Base-by-base conservation (phyloP, 2,888 invertebrate species). In the Mystacides longicornis region DNA sequence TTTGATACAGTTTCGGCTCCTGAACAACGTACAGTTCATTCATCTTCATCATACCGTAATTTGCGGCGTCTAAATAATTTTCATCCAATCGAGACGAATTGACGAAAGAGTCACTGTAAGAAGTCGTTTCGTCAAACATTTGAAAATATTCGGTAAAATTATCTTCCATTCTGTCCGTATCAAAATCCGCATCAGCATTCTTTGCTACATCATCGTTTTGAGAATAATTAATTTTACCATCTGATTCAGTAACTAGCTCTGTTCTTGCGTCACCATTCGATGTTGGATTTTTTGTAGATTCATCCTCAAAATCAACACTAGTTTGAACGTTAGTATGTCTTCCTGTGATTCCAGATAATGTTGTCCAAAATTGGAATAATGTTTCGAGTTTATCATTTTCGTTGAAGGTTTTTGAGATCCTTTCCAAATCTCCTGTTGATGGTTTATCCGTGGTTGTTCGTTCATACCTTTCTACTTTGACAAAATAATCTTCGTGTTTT, bases 31-130 rank as follows among this genome's bases (percentile, higher is more conserved):
- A 81, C 19, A 87, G 68, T 55, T 86, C 80, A 61, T 81, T 80
- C 80, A 86, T 83, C 59, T 80, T 81, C 62, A 79, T 74, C 65
- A 87, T 73, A 2, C 87, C 87, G 64, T 80, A 81, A 62, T 82
- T 78, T 2, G 82, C 79, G n/a, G 85, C 86, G 66, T 82, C 81
- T 57, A 81, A 69, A n/a, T 85, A 69, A 62, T 82, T 81, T 55
- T 69, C 58, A 65, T 72, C 52, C 27, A 52, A 45, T 52, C 49
- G 18, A 42, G 42, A 23, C 11, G 3, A 3, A 45, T 45, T 45
- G 11, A 20, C 21, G 14, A 14, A 7, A 7, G 14, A 3, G 3
- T 37, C 37, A n/a, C 3, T 7, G 4, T 14, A 37, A 27, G 11
- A 11, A 14, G 16, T 16, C 11, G 43, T 43, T 7, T 18, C 4